Percentiles rank a stretch among this genome's conserved stretches.
Conservation (phyloP, 1,140 invertebrate genomes). For the Zaprionus nigranus region DNA sequence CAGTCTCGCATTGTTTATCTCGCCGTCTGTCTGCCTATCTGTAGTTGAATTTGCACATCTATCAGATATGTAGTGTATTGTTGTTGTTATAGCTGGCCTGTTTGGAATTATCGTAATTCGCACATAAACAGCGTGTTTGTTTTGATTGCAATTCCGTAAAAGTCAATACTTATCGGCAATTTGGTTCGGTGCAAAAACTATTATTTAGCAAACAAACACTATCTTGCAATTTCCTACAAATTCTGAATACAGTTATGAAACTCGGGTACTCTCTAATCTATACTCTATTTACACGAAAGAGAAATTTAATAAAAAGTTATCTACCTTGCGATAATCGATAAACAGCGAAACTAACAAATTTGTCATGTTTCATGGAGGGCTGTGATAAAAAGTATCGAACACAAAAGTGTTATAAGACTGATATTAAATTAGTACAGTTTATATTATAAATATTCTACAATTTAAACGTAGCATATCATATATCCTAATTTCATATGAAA, state of each 20-base stretch:
- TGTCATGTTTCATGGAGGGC: background rate
- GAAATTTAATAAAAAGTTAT: constrained; percentile 4
- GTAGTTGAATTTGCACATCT: constrained; percentile 34
- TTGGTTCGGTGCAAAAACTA: constrained; percentile 8
- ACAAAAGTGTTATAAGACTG: too few species aligned
- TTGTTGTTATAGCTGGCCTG: constrained; percentile 33
- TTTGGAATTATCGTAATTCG: constrained; percentile 45
- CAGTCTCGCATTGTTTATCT: constrained; percentile 43
- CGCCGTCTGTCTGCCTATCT: constrained; percentile 16
- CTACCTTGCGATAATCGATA: background rate
- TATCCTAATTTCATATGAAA: too few species aligned
- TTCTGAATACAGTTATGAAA: background rate
- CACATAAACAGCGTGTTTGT: constrained; percentile 47
- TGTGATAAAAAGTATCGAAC: too few species aligned
- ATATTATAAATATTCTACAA: too few species aligned
- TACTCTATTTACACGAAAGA: background rate
- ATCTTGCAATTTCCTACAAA: background rate
- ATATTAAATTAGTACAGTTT: too few species aligned
- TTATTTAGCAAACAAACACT: background rate
- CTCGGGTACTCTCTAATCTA: background rate
- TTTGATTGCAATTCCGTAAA: constrained; percentile 36
- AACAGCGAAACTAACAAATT: background rate
- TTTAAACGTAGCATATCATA: too few species aligned
- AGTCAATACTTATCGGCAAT: constrained; percentile 29
- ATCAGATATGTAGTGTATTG: constrained; percentile 38